Percentiles rank a stretch among this genome's conserved stretches.
These are phyloP conservation scores for Hipparchia semele DNA, from an alignment of 2,888 invertebrate genomes.

Conservation along the genomic window DNA sequence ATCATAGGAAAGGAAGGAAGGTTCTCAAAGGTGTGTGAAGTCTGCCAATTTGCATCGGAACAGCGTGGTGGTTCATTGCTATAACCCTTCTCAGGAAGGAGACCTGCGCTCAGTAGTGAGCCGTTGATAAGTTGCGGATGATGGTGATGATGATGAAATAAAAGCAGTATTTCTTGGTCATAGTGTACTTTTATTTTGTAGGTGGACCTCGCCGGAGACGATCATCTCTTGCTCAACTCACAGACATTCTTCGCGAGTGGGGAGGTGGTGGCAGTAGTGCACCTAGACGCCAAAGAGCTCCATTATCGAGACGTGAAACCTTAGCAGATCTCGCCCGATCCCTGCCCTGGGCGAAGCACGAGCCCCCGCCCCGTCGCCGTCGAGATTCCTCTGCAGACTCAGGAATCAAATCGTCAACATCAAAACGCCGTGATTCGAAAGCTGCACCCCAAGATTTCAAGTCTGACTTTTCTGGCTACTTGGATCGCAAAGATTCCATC, in stretches of 20 bases:
- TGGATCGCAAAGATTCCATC: conserved; percentile 87
- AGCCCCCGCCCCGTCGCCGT: conserved; percentile 86
- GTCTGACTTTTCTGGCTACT: conserved; percentile 88
- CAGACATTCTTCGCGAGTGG: conserved; percentile 95
- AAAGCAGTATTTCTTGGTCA: not conserved
- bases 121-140: too few relatives aligned
- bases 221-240: conserved; percentile 93
- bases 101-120: too few relatives aligned
- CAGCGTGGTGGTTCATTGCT: too few relatives aligned
- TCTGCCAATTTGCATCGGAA: too few relatives aligned
- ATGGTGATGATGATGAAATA: too few relatives aligned
- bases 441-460: conserved; percentile 85
- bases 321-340: conserved; percentile 94
- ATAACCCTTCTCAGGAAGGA: too few relatives aligned
- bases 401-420: conserved; percentile 89
- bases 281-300: conserved; percentile 83
- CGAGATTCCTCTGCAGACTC: conserved; percentile 95
- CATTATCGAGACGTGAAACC: conserved; percentile 92
- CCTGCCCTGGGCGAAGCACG: conserved; percentile 89
- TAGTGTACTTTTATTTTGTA: conserved; percentile 34
- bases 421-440: conserved; percentile 89
- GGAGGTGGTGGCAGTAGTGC: conserved; percentile 86
- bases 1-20: too few relatives aligned
- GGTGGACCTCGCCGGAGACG: conserved; percentile 89
- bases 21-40: too few relatives aligned